phyloP scores from a whole-genome alignment of 2,113 vertebrate species.

The Micronisus gabar region DNA sequence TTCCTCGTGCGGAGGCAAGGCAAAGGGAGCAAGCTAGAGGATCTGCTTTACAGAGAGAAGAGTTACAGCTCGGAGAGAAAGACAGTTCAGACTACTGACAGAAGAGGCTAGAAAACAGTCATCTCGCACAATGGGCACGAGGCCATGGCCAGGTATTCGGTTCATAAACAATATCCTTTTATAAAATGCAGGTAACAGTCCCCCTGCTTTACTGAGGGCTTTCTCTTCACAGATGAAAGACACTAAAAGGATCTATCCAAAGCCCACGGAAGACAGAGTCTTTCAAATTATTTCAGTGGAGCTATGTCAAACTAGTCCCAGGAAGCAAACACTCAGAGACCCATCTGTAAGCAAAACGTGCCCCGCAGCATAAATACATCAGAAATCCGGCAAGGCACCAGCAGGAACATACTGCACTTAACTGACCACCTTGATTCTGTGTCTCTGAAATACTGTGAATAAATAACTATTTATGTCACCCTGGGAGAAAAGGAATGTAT shows the following conservation, averaged over 20 bases:
- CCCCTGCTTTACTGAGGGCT: not conserved
- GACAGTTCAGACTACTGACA: not conserved
- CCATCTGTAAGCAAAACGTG: not conserved
- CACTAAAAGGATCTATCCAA: not conserved
- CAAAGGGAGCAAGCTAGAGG: not conserved
- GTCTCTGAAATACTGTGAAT: constrained; percentile 30
- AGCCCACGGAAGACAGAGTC: not conserved
- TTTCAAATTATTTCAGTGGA: not conserved
- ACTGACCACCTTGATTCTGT: constrained; percentile 7
- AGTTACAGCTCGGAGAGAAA: not conserved
- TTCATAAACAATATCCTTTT: not conserved
- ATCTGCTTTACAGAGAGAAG: not conserved
- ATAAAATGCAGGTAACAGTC: not conserved
- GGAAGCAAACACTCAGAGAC: not conserved
- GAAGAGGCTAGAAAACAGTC: not conserved
- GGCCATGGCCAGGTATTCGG: not conserved
- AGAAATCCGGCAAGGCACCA: not conserved
- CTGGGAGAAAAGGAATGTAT: constrained; percentile 59
- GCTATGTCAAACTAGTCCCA: not conserved
- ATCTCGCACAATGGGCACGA: rapidly evolving
- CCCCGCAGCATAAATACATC: not conserved
- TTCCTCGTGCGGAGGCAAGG: not conserved
- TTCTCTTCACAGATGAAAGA: not conserved
- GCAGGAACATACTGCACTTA: constrained; percentile 16
- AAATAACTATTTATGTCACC: constrained; percentile 56